Base-by-base conservation (phyloP, 2,113 vertebrate species). In the Garra rufa region DNA sequence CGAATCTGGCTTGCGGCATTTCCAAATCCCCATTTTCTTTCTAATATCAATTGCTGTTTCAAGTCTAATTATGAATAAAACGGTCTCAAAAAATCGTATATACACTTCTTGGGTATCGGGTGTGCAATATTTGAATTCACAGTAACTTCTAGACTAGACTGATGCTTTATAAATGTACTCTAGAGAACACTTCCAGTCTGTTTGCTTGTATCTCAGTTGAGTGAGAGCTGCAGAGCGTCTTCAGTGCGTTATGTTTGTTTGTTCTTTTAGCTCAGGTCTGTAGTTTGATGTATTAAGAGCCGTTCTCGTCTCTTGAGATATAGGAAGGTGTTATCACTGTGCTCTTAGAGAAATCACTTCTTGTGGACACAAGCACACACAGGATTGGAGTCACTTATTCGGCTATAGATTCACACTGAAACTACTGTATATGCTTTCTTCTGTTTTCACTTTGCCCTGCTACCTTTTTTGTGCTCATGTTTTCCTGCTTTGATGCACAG, bases 291-390 rank as follows among this genome's bases (percentile, higher is more conserved):
- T 81, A 52, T 52, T 67, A 81, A n/a, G 73, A 30, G 46, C 46
- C 26, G 1, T 69, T 78, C 6, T 78, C 41, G 9, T 69, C 46
- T 41, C 30, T 48, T 24, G 21, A 38, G 65, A 34, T 15, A 15
- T 6, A 69, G 19, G 8, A 75, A 44, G 28, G 6, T 46, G 44
- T 9, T 81, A 65, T 81, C 19, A 38, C 81, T 63, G 38, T 28
- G 30, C 52, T 78, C 55, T 61, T 78, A 59, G n/a, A 78, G 26
- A 74, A 83, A 57, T 59, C 81, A 44, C 50, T 82, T 73, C 43
- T 55, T 57, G 21, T 73, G 38, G 65, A 57, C 15, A 44, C 3
- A 2, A 26, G 69, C 52, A 57, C 81, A 70, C 44, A 44, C 76
- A n/a, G 38, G 76, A 78, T 59, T 78, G 57, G 57, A 79, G 43